A percentile compares a stretch with the other conserved stretches of the same genome.
phyloP scores from a whole-genome alignment of 2,797 vertebrate species.

The Rhinatrema bivittatum region DNA sequence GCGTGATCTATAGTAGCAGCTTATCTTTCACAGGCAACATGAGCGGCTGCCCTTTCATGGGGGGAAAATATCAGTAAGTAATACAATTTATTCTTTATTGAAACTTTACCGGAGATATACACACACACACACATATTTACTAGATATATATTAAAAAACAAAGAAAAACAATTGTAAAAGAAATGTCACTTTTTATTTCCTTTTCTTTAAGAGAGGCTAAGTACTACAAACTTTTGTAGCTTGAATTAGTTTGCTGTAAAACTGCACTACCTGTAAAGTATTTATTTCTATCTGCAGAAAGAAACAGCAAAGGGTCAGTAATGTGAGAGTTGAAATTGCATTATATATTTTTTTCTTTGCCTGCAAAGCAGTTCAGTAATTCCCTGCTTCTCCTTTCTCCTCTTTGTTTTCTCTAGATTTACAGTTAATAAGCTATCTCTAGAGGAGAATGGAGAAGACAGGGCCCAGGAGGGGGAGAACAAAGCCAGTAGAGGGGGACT shows the following conservation, averaged over 20 bases:
- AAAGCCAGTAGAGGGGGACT: conserved; percentile 81
- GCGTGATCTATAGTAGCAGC: background rate
- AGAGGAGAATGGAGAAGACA: conserved; percentile 58
- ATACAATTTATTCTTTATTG: background rate
- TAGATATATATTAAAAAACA: too few relatives aligned
- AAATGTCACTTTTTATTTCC: too few relatives aligned
- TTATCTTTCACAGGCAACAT: conserved; percentile 30
- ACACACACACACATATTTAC: background rate
- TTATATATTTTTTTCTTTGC: too few relatives aligned
- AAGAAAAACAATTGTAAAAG: too few relatives aligned
- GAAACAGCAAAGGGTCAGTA: too few relatives aligned
- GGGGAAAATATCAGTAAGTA: conserved; percentile 51
- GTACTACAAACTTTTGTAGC: too few relatives aligned
- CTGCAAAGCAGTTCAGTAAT: too few relatives aligned
- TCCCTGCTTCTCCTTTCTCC: background rate
- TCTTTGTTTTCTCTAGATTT: conserved; percentile 44
- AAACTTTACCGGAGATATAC: background rate
- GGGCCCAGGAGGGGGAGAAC: conserved; percentile 73
- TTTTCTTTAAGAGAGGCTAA: too few relatives aligned
- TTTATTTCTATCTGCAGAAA: too few relatives aligned
- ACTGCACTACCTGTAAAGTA: too few relatives aligned
- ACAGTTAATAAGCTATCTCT: conserved; percentile 63
- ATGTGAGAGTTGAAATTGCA: too few relatives aligned
- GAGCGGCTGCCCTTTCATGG: conserved; percentile 55
- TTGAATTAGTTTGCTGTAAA: too few relatives aligned